Percentiles rank a stretch among this genome's conserved stretches.
Evolutionary conservation across 2,113 vertebrate genomes (phyloP).

Genomic region (Onychostruthus taczanowskii): DNA sequence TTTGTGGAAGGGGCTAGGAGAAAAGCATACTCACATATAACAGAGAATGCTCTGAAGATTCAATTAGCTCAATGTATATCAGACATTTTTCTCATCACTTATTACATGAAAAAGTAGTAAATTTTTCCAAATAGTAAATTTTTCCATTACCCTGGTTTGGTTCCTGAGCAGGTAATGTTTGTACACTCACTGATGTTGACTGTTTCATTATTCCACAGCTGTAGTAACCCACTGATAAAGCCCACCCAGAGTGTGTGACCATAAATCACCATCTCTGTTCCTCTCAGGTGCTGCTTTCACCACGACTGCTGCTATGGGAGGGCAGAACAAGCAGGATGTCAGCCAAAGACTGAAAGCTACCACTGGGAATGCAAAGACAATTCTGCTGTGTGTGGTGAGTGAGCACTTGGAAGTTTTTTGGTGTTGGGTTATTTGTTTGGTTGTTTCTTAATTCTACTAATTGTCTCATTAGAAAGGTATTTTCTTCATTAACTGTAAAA

Average conservation of each 20-base stretch:
- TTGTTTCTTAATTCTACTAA: not conserved
- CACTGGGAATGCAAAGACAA: constrained; percentile 64
- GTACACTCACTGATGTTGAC: not conserved
- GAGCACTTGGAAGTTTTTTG: not conserved
- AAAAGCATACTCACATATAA: not conserved
- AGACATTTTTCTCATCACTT: not conserved
- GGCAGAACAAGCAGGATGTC: constrained; percentile 58
- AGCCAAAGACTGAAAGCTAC: constrained; percentile 63
- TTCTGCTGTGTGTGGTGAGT: constrained; percentile 62
- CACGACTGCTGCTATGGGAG: constrained; percentile 73
- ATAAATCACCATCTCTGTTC: not conserved
- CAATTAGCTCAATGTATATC: not conserved
- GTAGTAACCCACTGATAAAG: not conserved
- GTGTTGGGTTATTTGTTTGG: not conserved
- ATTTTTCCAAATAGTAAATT: not conserved
- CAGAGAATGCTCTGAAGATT: not conserved
- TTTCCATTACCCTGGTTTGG: not conserved
- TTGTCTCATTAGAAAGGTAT: not conserved
- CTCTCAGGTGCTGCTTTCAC: constrained; percentile 69
- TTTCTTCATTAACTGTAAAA: not conserved
- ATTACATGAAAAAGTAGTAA: not conserved
- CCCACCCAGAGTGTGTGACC: not conserved
- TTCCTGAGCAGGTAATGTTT: not conserved
- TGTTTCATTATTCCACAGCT: not conserved
- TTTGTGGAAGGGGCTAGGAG: not conserved